These are phyloP conservation scores for Gila robusta DNA, from an alignment of 2,797 vertebrate genomes.

Conservation along the genomic window DNA sequence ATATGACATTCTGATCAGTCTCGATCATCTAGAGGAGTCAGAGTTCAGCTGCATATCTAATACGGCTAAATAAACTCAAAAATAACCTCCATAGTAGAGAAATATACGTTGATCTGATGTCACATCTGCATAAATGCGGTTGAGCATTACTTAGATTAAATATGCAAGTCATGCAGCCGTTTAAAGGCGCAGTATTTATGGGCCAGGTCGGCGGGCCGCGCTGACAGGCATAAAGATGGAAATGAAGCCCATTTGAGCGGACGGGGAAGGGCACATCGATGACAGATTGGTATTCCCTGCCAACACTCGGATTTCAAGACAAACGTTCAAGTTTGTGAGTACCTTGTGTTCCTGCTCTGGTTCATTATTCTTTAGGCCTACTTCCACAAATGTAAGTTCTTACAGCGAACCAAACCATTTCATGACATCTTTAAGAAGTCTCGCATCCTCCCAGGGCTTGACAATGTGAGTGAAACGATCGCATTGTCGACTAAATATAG, in stretches of 20 bases:
- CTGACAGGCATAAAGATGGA: slow-evolving; percentile 57
- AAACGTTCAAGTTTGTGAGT: not conserved
- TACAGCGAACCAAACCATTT: too few species aligned
- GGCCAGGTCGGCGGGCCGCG: slow-evolving; percentile 26
- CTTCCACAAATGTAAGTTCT: not conserved
- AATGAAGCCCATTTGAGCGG: slow-evolving; percentile 54
- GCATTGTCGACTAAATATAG: not conserved
- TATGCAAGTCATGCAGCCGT: slow-evolving; percentile 52
- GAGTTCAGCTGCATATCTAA: slow-evolving; percentile 19
- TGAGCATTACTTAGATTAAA: slow-evolving; percentile 41
- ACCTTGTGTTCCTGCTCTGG: slow-evolving; percentile 41
- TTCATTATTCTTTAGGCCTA: slow-evolving; percentile 63
- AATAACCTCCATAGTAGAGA: not conserved
- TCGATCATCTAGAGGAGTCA: slow-evolving; percentile 31
- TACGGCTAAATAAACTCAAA: not conserved
- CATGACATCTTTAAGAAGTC: not conserved
- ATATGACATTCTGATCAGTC: slow-evolving; percentile 39
- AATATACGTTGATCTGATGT: not conserved
- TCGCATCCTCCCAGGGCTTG: not conserved
- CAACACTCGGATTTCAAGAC: not conserved
- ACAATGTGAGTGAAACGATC: not conserved
- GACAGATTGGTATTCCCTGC: slow-evolving; percentile 60
- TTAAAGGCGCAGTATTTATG: slow-evolving; percentile 67
- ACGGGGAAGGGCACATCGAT: slow-evolving; percentile 62
- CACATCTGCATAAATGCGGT: not conserved